Conservation (phyloP, 30 jellyfish, hydroid and myxozoan genomes). For the Aurelia aurita complex sp. Pacific region DNA sequence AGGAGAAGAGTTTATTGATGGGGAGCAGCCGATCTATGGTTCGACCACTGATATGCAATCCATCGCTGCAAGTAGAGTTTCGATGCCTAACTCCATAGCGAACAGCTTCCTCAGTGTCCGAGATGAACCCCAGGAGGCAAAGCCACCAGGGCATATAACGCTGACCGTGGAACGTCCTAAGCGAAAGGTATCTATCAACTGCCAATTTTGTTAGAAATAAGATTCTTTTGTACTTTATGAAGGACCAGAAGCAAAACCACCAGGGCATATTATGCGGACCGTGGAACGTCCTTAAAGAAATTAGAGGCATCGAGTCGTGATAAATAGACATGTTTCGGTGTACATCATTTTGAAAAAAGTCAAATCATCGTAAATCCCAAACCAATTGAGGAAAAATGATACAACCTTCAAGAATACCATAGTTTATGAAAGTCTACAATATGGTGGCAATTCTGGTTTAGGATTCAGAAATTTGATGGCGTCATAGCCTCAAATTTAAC, state of each 20-base stretch:
- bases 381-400: too few relatives aligned
- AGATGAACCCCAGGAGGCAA: slow-evolving; percentile 7
- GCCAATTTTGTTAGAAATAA: neutral
- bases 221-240: neutral
- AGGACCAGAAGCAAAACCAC: neutral
- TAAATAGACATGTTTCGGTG: too few relatives aligned
- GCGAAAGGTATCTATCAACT: slow-evolving; percentile 15
- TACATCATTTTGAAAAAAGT: too few relatives aligned
- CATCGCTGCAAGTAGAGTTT: slow-evolving; percentile 57
- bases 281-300: slow-evolving; percentile 43
- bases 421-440: too few relatives aligned
- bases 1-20: slow-evolving; percentile 84
- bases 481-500: too few relatives aligned
- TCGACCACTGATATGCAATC: slow-evolving; percentile 47
- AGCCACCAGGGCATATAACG: slow-evolving; percentile 33
- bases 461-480: too few relatives aligned
- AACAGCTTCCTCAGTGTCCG: slow-evolving; percentile 17
- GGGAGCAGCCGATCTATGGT: slow-evolving; percentile 70
- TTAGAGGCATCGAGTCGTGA: too few relatives aligned
- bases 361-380: too few relatives aligned
- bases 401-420: too few relatives aligned
- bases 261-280: slow-evolving; percentile 26
- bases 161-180: slow-evolving; percentile 55
- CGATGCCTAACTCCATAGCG: slow-evolving; percentile 35
- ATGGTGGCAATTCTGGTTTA: too few relatives aligned